Percentiles rank a stretch among this genome's conserved stretches.
Conservation (phyloP, 2,888 invertebrate species). For the Mermis nigrescens region DNA sequence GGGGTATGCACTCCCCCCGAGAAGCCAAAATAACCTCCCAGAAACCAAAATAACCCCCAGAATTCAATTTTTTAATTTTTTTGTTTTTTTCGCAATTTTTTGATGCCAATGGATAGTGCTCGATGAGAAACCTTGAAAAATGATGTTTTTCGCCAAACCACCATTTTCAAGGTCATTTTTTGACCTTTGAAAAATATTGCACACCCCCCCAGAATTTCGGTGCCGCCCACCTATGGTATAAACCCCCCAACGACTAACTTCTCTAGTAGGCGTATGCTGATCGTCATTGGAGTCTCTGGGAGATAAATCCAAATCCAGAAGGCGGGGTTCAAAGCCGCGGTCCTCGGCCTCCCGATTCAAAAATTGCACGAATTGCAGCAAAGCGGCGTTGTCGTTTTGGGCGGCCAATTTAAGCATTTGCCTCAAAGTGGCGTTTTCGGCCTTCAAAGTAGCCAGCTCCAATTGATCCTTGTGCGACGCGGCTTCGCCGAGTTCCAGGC, state of each 20-base stretch:
- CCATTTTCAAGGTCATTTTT: no score
- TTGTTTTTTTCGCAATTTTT: no score
- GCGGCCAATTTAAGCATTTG: conserved; percentile 9
- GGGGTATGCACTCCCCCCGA: no score
- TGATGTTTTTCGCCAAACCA: no score
- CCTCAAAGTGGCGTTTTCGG: conserved; percentile 10
- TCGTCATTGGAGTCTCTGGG: not conserved
- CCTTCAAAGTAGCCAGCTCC: conserved; percentile 9
- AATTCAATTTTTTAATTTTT: no score
- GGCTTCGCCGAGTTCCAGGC: conserved; percentile 11
- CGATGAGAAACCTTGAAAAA: no score
- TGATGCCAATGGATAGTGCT: no score
- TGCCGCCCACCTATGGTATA: no score
- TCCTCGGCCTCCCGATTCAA: not conserved
- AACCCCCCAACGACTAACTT: not conserved
- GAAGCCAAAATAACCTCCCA: no score
- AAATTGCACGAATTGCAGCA: not conserved
- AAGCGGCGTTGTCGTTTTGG: conserved; percentile 14
- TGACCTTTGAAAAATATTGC: no score
- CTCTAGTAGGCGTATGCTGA: not conserved
- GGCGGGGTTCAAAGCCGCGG: not conserved
- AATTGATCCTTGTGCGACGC: conserved; percentile 6
- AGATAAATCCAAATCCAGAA: not conserved
- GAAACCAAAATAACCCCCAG: no score
- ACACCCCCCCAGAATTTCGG: no score